Evolutionary conservation across 2,888 invertebrate genomes (phyloP).

Genomic region (Sphinx pinastri): DNA sequence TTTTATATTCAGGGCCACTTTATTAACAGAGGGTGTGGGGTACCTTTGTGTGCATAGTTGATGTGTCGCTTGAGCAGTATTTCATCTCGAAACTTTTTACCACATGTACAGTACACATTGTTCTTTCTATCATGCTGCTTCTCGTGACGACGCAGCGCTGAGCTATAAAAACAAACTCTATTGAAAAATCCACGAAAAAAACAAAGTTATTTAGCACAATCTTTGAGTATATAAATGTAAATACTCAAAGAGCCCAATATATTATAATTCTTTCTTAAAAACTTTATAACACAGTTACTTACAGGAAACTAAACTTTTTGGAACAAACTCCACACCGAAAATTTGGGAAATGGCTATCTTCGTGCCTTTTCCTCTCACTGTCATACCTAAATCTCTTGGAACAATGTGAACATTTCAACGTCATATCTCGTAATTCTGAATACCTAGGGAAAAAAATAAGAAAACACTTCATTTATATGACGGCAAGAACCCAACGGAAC

Average conservation of each 20-base stretch:
- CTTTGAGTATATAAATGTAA: too few relatives aligned
- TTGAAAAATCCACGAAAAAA: conserved; percentile 7
- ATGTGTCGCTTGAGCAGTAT: conserved; percentile 67
- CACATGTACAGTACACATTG: conserved; percentile 66
- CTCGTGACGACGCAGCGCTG: conserved; percentile 70
- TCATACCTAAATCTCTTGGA: conserved; percentile 70
- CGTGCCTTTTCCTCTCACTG: conserved; percentile 74
- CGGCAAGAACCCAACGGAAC: too few relatives aligned
- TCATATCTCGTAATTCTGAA: conserved; percentile 30
- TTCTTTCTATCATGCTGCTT: conserved; percentile 72
- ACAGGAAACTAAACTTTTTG: conserved; percentile 79
- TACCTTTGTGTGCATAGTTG: conserved; percentile 78
- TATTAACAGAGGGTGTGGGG: not conserved
- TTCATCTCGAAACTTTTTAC: conserved; percentile 67
- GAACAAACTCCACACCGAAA: conserved; percentile 70
- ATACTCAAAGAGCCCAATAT: too few relatives aligned
- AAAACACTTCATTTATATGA: too few relatives aligned
- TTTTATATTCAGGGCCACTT: too few relatives aligned
- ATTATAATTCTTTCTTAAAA: not conserved
- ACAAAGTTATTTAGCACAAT: not conserved
- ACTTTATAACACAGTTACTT: conserved; percentile 45
- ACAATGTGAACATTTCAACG: conserved; percentile 61
- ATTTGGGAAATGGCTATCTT: conserved; percentile 67
- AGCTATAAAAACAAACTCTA: conserved; percentile 48
- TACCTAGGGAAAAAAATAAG: not conserved